Base-by-base conservation (phyloP, 2,888 invertebrate genomes). In the Plebejus argus region DNA sequence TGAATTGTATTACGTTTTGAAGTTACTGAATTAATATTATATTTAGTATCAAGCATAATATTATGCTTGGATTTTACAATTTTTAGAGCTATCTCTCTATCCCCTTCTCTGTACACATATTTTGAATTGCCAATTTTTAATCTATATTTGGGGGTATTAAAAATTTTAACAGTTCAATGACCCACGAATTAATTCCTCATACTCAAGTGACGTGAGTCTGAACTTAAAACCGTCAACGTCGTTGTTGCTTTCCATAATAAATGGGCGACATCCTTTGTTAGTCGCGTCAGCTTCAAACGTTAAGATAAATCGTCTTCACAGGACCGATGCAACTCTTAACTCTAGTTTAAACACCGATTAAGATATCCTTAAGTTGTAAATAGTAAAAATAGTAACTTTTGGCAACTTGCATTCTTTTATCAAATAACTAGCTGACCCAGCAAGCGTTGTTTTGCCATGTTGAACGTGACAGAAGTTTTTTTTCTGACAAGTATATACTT, bases 241-340 rank as follows among this genome's bases (percentile, higher is more conserved):
- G 77, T 80, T 79, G 81, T 81, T 79, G 79, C 80, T 80, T 79
- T 77, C 77, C 79, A 80, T 82, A 80, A 81, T 77, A 82, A 83
- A 81, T 79, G 81, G 78, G 78, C 76, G 80, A 77, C 77, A 72
- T 77, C 77, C 81, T 81, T 82, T 81, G 82, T 83, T 81, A 80
- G 78, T 77, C 78, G 78, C 80, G 82, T 83, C 83, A 82, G 78
- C 78, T 80, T 81, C 83, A 83, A 82, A 81, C 81, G 82, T 77
- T 80, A 79, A 83, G 84, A 83, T 84, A 82, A 83, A 84, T 84
- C 78, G 83, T 81, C 79, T 76, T 70, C 75, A 78, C 76, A 66
- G 79, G 70, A 70, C 79, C 78, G 80, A 76, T 77, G 74, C 39
- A 58, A 78, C 78, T 5, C 20, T 78, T 77, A 71, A 78, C 76